A percentile compares a stretch with the other conserved stretches of the same genome.
phyloP scores from a whole-genome alignment of 2,113 vertebrate genomes.

The Cyprinus carpio region DNA sequence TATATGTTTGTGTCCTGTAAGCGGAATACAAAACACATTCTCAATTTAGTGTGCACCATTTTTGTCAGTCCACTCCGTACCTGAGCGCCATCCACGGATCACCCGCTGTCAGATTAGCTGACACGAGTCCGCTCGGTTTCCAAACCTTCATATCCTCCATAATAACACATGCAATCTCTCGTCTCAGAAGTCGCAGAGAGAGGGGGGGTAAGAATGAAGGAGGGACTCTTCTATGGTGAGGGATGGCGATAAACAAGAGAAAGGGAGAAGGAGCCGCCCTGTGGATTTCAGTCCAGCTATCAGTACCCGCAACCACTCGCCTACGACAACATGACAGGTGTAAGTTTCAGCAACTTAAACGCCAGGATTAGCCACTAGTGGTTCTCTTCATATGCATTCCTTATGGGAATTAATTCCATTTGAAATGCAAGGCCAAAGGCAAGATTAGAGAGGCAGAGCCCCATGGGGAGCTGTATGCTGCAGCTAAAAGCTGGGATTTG shows the following conservation, averaged over 20 bases:
- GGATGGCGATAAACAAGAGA: conserved; percentile 34
- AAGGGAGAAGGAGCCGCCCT: conserved; percentile 47
- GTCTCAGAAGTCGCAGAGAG: conserved; percentile 14
- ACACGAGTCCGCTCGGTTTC: background rate
- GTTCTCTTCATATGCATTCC: conserved; percentile 97
- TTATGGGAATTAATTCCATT: conserved; percentile 99
- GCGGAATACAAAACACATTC: conserved; percentile 35
- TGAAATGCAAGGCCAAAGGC: conserved; percentile 99
- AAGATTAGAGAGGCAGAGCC: conserved; percentile 96
- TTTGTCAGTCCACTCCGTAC: background rate
- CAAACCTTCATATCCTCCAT: background rate
- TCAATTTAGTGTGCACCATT: conserved; percentile 8
- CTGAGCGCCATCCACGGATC: conserved; percentile 5
- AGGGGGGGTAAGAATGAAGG: conserved; percentile 2
- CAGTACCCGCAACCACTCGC: conserved; percentile 72
- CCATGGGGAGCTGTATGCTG: conserved; percentile 97
- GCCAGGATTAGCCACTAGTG: conserved; percentile 96
- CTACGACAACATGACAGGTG: conserved; percentile 92
- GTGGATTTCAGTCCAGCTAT: conserved; percentile 76
- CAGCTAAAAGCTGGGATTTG: conserved; percentile 99
- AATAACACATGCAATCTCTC: conserved; percentile 32
- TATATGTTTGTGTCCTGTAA: conserved; percentile 25
- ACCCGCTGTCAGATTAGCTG: conserved; percentile 38
- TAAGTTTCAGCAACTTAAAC: conserved; percentile 98
- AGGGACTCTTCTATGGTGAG: conserved; percentile 33